These are phyloP conservation scores for Gastrophryne carolinensis DNA, from an alignment of 2,797 vertebrate species.

Conservation along the genomic window DNA sequence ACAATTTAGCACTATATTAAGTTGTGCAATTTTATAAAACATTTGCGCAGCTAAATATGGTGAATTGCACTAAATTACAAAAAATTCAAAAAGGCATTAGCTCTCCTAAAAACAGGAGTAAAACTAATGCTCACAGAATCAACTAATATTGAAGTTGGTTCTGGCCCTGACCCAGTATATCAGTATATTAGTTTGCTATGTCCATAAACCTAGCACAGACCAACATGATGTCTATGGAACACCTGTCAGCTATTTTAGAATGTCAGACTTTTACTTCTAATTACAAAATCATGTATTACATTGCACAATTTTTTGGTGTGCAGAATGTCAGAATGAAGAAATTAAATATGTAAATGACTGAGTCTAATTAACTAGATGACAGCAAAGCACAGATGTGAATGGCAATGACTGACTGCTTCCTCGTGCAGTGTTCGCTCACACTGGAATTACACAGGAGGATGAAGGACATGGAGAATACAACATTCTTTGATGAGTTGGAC, in stretches of 20 bases:
- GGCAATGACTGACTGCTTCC: slow-evolving; percentile 92
- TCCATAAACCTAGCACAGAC: too few relatives aligned
- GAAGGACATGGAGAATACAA: slow-evolving; percentile 50
- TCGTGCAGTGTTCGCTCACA: slow-evolving; percentile 66
- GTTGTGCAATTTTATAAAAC: too few relatives aligned
- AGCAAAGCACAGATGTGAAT: slow-evolving; percentile 84
- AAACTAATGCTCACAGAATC: too few relatives aligned
- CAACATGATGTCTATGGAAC: slow-evolving; percentile 57
- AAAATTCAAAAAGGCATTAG: too few relatives aligned
- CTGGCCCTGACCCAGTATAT: too few relatives aligned
- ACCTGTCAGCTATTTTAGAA: slow-evolving; percentile 64
- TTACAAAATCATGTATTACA: slow-evolving; percentile 65
- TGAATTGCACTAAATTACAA: too few relatives aligned
- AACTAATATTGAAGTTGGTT: too few relatives aligned
- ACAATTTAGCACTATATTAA: too few relatives aligned
- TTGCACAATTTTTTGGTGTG: slow-evolving; percentile 64
- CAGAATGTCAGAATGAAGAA: slow-evolving; percentile 82
- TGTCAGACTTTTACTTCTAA: slow-evolving; percentile 61
- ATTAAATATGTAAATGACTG: slow-evolving; percentile 96
- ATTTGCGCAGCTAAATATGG: too few relatives aligned
- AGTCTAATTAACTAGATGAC: slow-evolving; percentile 92
- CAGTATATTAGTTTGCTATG: too few relatives aligned
- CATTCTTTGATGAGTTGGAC: slow-evolving; percentile 56
- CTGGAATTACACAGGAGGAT: slow-evolving; percentile 54
- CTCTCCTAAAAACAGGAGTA: too few relatives aligned